These are phyloP conservation scores for Ariopsis seemanni DNA, from an alignment of 2,113 vertebrate genomes.

Conservation along the genomic window DNA sequence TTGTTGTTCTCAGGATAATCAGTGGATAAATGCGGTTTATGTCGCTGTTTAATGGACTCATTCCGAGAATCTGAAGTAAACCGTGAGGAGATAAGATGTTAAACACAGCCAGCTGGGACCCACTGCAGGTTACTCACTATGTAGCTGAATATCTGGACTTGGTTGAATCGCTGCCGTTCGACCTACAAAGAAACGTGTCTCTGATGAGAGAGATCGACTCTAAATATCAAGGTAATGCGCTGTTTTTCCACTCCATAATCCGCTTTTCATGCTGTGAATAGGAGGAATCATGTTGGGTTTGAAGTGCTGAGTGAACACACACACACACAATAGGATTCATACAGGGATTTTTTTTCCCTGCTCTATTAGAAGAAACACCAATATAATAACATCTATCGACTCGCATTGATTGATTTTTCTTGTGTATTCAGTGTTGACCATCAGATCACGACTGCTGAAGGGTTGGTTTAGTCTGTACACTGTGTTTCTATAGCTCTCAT, in stretches of 20 bases:
- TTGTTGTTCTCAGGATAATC: conserved; percentile 13
- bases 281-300: not conserved
- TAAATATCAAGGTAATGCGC: conserved; percentile 97
- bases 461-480: too few species aligned
- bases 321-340: conserved; percentile 15
- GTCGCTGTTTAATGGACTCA: not conserved
- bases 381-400: not conserved
- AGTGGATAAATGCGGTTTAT: conserved; percentile 28
- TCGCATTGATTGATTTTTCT: not conserved
- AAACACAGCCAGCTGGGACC: conserved; percentile 91
- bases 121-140: conserved; percentile 87
- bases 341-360: not conserved
- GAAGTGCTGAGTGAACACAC: conserved; percentile 27
- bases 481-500: not conserved
- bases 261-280: conserved; percentile 80
- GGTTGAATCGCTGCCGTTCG: conserved; percentile 95
- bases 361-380: not conserved
- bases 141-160: conserved; percentile 98
- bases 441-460: not conserved
- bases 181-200: conserved; percentile 96
- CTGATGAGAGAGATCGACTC: conserved; percentile 98
- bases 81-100: conserved; percentile 76
- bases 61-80: conserved; percentile 9
- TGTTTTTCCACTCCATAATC: conserved; percentile 87
- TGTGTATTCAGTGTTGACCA: not conserved